Conservation (phyloP, 2,888 invertebrate species). For the Xestia xanthographa region DNA sequence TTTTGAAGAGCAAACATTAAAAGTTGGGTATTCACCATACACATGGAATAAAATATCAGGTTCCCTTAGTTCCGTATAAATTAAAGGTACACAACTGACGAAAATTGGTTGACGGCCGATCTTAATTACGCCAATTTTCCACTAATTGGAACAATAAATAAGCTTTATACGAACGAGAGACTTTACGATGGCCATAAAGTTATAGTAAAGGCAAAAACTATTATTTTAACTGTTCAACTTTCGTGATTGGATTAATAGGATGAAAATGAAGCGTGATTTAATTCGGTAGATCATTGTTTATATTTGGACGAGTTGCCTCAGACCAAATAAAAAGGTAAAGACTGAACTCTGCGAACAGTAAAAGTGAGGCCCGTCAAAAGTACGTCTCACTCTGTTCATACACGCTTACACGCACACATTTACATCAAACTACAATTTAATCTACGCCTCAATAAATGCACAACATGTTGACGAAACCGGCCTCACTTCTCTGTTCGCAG, state of each 20-base stretch:
- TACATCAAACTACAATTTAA: too few relatives aligned
- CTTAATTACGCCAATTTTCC: conserved; percentile 54
- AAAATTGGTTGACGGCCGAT: conserved; percentile 64
- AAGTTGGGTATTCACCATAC: conserved; percentile 14
- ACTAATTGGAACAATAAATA: conserved; percentile 57
- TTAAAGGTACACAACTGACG: conserved; percentile 43
- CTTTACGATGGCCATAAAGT: conserved; percentile 29
- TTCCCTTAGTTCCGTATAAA: conserved; percentile 21
- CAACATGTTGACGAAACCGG: too few relatives aligned
- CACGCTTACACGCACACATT: too few relatives aligned
- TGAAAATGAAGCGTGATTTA: not conserved
- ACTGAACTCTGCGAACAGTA: too few relatives aligned
- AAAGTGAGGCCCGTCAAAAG: too few relatives aligned
- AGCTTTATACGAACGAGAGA: conserved; percentile 36
- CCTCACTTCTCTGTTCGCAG: too few relatives aligned
- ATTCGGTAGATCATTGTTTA: not conserved
- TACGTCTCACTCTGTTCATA: too few relatives aligned
- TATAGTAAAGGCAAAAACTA: conserved; percentile 38
- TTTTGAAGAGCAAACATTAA: conserved; percentile 33
- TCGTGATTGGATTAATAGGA: conserved; percentile 17
- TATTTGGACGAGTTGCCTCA: not conserved
- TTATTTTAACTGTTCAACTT: conserved; percentile 25
- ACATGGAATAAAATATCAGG: conserved; percentile 23
- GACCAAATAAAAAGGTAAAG: too few relatives aligned
- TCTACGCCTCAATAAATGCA: too few relatives aligned